Evolutionary conservation across 2,797 vertebrate species (phyloP), one percentile per base, ranked within the genome.

Genomic region (Propithecus perrieri): DNA sequence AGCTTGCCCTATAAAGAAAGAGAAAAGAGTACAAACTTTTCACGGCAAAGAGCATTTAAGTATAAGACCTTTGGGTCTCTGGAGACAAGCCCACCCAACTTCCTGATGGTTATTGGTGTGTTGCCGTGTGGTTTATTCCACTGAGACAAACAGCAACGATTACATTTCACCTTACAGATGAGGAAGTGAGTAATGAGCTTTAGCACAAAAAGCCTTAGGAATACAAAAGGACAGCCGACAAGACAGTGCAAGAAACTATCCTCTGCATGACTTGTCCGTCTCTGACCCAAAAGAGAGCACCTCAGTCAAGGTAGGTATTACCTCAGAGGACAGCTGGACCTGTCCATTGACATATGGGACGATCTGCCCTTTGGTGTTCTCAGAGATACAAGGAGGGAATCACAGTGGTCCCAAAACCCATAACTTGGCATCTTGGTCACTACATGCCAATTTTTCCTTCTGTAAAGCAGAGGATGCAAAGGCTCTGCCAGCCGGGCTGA

Each of bases 381-480:
- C 72, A n/a, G 50, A 86, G n/a, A 28, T 69, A 78, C 72, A 65
- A 80, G 33, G 69, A 72, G 35, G 22, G 38, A 61, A 41, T n/a
- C 30, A 12, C 0, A 35, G 26, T 33, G 2, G 48, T 81, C 50
- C 57, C 63, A 35, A 69, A 92, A 59, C 74, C 92, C 67, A 5
- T 41, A 41, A 57, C 5, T 63, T 75, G 55, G 67, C 15, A 30
- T 92, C 69, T 28, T 6, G 2, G 74, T 80, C 74, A 14, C 74
- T 65, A 14, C 65, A 43, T 57, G 35, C 33, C 50, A 18, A 15
- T 57, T 83, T 83, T 84, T 71, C 69, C 33, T 30, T 41, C 67
- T 18, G 2, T 1, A 15, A 97, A 79, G 75, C 46, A 76, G 75
- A 97, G 28, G 26, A 91, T 30, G 67, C 57, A 83, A 95, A 89